phyloP scores from a whole-genome alignment of 2,888 invertebrate genomes.

The Andricus quercusramuli region DNA sequence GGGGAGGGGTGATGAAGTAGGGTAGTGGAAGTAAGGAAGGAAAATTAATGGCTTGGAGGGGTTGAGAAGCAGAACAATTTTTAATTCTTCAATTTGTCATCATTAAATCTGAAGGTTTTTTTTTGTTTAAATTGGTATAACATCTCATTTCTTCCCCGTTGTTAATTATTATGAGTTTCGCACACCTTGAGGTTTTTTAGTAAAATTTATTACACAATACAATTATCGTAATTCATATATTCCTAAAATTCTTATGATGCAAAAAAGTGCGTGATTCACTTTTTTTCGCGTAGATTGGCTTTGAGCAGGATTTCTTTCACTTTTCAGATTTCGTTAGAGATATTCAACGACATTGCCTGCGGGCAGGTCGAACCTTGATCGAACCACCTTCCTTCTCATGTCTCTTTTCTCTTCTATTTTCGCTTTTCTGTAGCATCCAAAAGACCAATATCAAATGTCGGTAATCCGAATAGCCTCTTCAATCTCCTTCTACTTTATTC shows the following conservation, averaged over 20 bases:
- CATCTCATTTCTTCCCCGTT: no score
- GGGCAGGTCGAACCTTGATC: background rate
- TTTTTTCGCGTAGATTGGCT: conserved; percentile 7
- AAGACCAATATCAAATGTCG: conserved; percentile 25
- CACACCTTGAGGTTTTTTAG: no score
- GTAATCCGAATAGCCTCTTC: conserved; percentile 35
- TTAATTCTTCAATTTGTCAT: no score
- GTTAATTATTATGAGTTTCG: no score
- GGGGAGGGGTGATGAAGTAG: no score
- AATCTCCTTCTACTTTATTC: conserved; percentile 11
- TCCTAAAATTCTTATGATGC: background rate
- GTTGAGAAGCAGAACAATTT: no score
- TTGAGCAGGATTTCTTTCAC: conserved; percentile 16
- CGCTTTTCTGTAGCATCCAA: conserved; percentile 39
- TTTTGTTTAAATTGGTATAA: no score
- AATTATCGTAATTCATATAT: background rate
- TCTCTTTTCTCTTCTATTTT: conserved; percentile 30
- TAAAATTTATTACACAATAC: background rate
- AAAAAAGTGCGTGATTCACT: background rate
- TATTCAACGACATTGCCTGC: conserved; percentile 10
- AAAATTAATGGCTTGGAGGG: no score
- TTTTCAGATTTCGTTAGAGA: conserved; percentile 26
- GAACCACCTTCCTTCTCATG: background rate
- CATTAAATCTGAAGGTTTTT: no score
- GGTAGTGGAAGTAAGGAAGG: no score